Conservation (phyloP, 2,113 vertebrate genomes). For the Austrofundulus limnaeus region DNA sequence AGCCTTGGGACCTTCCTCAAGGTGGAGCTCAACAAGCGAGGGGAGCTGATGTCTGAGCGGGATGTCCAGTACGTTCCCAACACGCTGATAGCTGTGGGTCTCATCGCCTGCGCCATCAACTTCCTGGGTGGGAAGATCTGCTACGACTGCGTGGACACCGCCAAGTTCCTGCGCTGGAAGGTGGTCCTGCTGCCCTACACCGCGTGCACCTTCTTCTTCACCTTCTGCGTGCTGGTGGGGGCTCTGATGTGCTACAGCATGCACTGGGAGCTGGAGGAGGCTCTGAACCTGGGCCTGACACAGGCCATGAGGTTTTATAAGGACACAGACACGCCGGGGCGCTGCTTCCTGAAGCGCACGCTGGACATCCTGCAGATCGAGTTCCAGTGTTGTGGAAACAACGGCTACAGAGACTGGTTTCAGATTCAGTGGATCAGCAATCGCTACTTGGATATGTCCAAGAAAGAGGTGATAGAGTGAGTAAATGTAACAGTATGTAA, state of each 20-base stretch:
- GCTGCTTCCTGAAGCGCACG: constrained; percentile 87
- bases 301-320: constrained; percentile 86
- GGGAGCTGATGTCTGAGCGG: constrained; percentile 82
- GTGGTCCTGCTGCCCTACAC: constrained; percentile 88
- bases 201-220: constrained; percentile 86
- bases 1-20: constrained; percentile 86
- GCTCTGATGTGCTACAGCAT: constrained; percentile 87
- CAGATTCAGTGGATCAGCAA: constrained; percentile 88
- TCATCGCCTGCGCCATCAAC: constrained; percentile 87
- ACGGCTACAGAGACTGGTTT: constrained; percentile 88
- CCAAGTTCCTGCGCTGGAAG: constrained; percentile 87
- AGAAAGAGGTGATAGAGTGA: constrained; percentile 85
- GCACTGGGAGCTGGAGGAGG: constrained; percentile 83
- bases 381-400: constrained; percentile 88
- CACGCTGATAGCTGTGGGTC: constrained; percentile 84
- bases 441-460: constrained; percentile 87
- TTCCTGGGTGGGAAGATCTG: constrained; percentile 90
- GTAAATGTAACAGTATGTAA: constrained; percentile 53
- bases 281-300: constrained; percentile 81
- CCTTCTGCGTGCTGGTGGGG: constrained; percentile 85
- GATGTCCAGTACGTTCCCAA: constrained; percentile 84
- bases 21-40: constrained; percentile 85
- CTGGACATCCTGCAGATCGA: constrained; percentile 86
- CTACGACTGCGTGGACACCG: constrained; percentile 85
- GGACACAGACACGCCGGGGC: constrained; percentile 86